Base-by-base conservation (phyloP, 2,888 invertebrate genomes). In the Rosalia funebris region DNA sequence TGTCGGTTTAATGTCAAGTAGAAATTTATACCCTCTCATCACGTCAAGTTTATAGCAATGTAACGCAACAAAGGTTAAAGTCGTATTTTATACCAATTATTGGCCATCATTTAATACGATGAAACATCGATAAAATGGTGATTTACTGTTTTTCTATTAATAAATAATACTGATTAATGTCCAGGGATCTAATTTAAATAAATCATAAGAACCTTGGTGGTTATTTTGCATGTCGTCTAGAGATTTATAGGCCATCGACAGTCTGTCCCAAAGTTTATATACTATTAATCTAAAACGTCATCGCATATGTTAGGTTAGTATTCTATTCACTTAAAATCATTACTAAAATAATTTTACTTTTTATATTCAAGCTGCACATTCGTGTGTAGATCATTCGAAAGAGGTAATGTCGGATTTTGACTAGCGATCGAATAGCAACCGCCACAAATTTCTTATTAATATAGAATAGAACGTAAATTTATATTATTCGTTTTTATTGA, bases 21-120 rank as follows among this genome's bases (percentile, higher is more conserved):
- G 50, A 50, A 50, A 50, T 50, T 37, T 39, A 50, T 50, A 50
- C 50, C 39, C 50, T n/a, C 19, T 50, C 37, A 39, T 50, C 39
- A 10, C 39, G 11, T 36, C 37, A 39, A 39, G 37, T 25, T 31
- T 25, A 39, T 31, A 25, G 25, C 25, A 25, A 25, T 44, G 16
- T 15, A 39, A 39, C 16, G 4, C 39, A 7, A 14, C 39, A 39
- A n/a, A 10, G 15, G 16, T 12, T 25, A 50, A 19, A 25, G 50
- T 39, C 39, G 25, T 50, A 50, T 50, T 50, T 50, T 37, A 50
- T 39, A 39, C 15, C 25, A 39, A 25, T 50, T 39, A 39, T 19
- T 50, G 15, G 36, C 37, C 15, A 37, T 37, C 11, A 37, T 50
- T 39, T 37, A 50, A 39, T 48, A 36, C 48, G 19, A 16, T 12